Conservation (phyloP, 2,888 invertebrate genomes). For the Caradrina clavipalpis region DNA sequence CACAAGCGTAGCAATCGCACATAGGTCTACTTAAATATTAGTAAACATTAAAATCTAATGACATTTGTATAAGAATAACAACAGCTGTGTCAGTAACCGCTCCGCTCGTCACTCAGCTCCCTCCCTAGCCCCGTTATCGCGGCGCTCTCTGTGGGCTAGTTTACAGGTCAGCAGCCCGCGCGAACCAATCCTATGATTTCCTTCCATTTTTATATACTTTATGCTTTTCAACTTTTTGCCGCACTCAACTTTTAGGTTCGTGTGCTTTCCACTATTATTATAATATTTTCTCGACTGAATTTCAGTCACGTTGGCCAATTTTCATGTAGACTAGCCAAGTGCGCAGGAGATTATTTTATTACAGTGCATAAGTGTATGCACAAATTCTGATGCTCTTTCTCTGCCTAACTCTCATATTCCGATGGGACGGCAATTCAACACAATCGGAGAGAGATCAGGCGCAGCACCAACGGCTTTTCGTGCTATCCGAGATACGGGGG, state of each 20-base stretch:
- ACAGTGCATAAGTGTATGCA: background rate
- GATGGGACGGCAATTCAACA: too few species aligned
- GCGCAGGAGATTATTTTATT: background rate
- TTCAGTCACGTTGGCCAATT: too few species aligned
- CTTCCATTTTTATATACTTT: constrained; percentile 6
- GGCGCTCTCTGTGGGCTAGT: constrained; percentile 23
- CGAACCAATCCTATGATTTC: constrained; percentile 38
- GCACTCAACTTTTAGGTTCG: background rate
- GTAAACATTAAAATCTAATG: too few species aligned
- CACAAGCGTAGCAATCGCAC: too few species aligned
- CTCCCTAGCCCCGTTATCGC: background rate
- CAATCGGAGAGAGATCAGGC: too few species aligned
- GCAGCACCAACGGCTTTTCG: too few species aligned
- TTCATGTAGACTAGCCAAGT: background rate
- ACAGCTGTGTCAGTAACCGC: background rate
- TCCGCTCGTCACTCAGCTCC: background rate
- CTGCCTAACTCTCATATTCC: too few species aligned
- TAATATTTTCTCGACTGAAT: too few species aligned
- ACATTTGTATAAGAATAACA: background rate
- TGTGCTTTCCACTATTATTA: background rate
- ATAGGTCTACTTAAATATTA: too few species aligned
- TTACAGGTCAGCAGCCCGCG: constrained; percentile 25
- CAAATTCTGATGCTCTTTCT: too few species aligned
- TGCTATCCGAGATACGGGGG: too few species aligned
- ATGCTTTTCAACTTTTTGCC: constrained; percentile 8